Base-by-base conservation (phyloP, 1,140 invertebrate species). In the Physella acuta region DNA sequence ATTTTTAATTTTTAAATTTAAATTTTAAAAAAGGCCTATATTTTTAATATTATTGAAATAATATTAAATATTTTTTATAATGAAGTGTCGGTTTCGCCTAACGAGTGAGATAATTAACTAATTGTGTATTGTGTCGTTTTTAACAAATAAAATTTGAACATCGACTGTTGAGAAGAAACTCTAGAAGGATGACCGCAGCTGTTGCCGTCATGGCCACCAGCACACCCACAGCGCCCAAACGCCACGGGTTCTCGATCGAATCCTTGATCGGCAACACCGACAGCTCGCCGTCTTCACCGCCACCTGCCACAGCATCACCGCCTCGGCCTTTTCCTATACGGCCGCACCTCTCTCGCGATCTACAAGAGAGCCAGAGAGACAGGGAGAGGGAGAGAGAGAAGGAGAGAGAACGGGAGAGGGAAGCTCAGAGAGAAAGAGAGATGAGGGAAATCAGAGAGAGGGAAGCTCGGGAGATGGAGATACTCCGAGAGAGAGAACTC, bases 161-260 rank as follows among this genome's bases (percentile, higher is more conserved):
- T 44, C 20, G 8, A 44, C 39, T 44, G 52, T 55, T 16, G 52
- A 16, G 26, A 14, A 5, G 26, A 20, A 5, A 5, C 16, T 24
- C 16, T 44, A 37, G 26, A 56, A 65, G 31, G 36, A 65, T 65
- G 55, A 66, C 59, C 30, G 55, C 62, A 11, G 70, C 64, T 16
- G 68, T 65, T 28, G 71, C 71, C 17, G 63, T 70, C 24, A 68
- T 73, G 69, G 28, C 63, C 3, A 52, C 72, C 1, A 64, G 39
- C 30, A 56, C 60, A 55, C 61, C 68, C 0, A 17, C 51, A 1
- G 33, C 60, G 24, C 68, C 71, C 36, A 75, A 72, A 55, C 59
- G 71, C 16, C 71, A 73, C 58, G 71, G 74, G 2, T 75, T 75
- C 60, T 75, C 74, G 26, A 75, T 75, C 62, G 74, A 75, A 20